Percentiles rank a stretch among this genome's conserved stretches.
These are phyloP conservation scores for Ataeniobius toweri DNA, from an alignment of 2,797 vertebrate genomes.

Conservation along the genomic window DNA sequence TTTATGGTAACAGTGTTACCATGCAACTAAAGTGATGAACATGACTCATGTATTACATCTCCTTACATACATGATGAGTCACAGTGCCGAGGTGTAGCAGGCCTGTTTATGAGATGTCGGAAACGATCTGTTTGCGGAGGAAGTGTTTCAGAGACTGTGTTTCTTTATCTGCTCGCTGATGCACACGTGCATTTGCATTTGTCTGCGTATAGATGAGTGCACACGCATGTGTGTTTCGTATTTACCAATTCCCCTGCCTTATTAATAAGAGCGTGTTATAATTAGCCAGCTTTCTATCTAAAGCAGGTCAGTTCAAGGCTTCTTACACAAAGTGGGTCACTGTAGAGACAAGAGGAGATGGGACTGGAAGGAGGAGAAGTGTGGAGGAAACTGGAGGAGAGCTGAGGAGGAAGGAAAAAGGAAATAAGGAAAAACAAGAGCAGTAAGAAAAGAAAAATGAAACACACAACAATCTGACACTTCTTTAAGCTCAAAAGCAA, in stretches of 20 bases:
- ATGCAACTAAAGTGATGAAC: conserved; percentile 48
- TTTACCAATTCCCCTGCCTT: conserved; percentile 76
- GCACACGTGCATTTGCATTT: conserved; percentile 25
- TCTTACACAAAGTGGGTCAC: conserved; percentile 77
- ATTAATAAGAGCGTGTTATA: conserved; percentile 76
- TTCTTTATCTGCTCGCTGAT: conserved; percentile 16
- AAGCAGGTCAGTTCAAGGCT: conserved; percentile 79
- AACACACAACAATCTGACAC: conserved; percentile 5
- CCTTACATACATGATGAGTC: conserved; percentile 50
- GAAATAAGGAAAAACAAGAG: background rate
- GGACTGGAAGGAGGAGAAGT: background rate
- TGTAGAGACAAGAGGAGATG: conserved; percentile 51
- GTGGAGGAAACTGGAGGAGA: background rate
- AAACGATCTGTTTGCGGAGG: conserved; percentile 45
- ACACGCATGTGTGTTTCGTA: conserved; percentile 52
- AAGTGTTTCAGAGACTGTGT: conserved; percentile 38
- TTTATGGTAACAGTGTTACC: conserved; percentile 39
- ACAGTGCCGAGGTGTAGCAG: conserved; percentile 52
- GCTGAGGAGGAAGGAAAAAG: background rate
- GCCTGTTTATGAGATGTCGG: conserved; percentile 47
- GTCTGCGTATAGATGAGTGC: background rate
- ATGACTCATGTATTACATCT: conserved; percentile 53
- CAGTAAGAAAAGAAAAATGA: conserved; percentile 3
- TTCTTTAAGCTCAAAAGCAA: conserved; percentile 13
- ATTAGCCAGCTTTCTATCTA: conserved; percentile 78